phyloP scores from a whole-genome alignment of 2,888 invertebrate species.

The Glomeris marginata region DNA sequence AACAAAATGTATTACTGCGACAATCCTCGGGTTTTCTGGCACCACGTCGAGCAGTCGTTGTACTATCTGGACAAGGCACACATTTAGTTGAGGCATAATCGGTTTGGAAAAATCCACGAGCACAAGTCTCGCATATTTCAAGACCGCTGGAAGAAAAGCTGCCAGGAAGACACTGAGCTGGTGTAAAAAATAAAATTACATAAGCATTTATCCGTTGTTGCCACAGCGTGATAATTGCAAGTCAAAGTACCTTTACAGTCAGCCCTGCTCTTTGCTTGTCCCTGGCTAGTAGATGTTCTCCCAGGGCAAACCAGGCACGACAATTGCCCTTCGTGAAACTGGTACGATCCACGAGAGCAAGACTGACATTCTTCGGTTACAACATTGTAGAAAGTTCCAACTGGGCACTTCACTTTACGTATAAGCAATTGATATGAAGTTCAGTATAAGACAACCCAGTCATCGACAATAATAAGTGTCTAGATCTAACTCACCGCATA shows the following conservation, averaged over 20 bases:
- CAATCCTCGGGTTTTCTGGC: constrained; percentile 35
- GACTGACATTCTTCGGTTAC: constrained; percentile 39
- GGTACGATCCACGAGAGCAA: constrained; percentile 45
- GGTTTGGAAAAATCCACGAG: constrained; percentile 28
- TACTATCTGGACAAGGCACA: constrained; percentile 26
- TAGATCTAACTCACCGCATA: constrained; percentile 43
- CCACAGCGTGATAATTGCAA: too few relatives aligned
- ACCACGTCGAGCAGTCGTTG: constrained; percentile 31
- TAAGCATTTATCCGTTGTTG: background rate
- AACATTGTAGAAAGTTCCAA: constrained; percentile 45
- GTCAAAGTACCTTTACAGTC: constrained; percentile 32
- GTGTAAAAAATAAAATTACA: constrained; percentile 4
- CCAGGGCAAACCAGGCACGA: constrained; percentile 42
- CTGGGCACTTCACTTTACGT: constrained; percentile 43
- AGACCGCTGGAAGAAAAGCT: constrained; percentile 30
- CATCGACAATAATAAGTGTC: background rate
- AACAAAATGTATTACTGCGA: constrained; percentile 32
- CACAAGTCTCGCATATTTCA: constrained; percentile 33
- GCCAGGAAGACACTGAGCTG: constrained; percentile 33
- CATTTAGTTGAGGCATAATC: constrained; percentile 28
- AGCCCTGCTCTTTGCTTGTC: constrained; percentile 28
- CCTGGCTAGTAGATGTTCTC: constrained; percentile 40
- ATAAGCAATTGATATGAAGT: background rate
- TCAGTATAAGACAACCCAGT: background rate
- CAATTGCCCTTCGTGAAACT: constrained; percentile 38